Conservation (phyloP, 2,797 vertebrate genomes). For the Heliangelus exortis region DNA sequence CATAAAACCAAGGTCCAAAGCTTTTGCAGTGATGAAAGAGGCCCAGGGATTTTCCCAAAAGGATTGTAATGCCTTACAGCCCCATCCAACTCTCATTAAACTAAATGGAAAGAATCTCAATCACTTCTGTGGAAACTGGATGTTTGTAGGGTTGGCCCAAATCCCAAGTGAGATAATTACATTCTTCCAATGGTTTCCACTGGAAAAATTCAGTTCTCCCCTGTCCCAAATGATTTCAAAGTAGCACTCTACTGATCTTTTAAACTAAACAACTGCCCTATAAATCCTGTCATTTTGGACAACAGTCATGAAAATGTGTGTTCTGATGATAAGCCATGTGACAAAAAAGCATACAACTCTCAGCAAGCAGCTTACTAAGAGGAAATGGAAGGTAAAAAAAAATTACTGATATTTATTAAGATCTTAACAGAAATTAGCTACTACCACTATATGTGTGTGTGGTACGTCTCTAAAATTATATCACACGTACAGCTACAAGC, state of each 20-base stretch:
- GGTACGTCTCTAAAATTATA: neutral
- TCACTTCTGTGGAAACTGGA: slow-evolving; percentile 57
- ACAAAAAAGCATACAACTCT: neutral
- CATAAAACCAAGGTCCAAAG: slow-evolving; percentile 40
- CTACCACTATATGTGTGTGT: neutral
- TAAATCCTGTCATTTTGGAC: slow-evolving; percentile 19
- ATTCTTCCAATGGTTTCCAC: slow-evolving; percentile 20
- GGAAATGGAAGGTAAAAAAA: neutral
- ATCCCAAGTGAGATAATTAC: slow-evolving; percentile 67
- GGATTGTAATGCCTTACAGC: slow-evolving; percentile 39
- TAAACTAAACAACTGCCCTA: slow-evolving; percentile 37
- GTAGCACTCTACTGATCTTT: slow-evolving; percentile 37
- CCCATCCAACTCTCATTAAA: slow-evolving; percentile 63
- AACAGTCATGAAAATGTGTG: neutral
- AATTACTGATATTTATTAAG: neutral
- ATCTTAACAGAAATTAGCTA: neutral
- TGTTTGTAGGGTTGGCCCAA: slow-evolving; percentile 58
- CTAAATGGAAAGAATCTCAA: slow-evolving; percentile 67
- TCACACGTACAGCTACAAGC: neutral
- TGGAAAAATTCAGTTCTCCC: slow-evolving; percentile 33
- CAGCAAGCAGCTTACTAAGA: slow-evolving; percentile 15
- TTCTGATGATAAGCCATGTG: neutral
- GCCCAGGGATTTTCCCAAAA: slow-evolving; percentile 19
- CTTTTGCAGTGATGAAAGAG: slow-evolving; percentile 24
- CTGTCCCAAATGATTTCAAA: slow-evolving; percentile 22